A percentile compares a stretch with the other conserved stretches of the same genome.
Evolutionary conservation across 2,113 vertebrate species (phyloP).

Genomic region (Brachypteracias leptosomus): DNA sequence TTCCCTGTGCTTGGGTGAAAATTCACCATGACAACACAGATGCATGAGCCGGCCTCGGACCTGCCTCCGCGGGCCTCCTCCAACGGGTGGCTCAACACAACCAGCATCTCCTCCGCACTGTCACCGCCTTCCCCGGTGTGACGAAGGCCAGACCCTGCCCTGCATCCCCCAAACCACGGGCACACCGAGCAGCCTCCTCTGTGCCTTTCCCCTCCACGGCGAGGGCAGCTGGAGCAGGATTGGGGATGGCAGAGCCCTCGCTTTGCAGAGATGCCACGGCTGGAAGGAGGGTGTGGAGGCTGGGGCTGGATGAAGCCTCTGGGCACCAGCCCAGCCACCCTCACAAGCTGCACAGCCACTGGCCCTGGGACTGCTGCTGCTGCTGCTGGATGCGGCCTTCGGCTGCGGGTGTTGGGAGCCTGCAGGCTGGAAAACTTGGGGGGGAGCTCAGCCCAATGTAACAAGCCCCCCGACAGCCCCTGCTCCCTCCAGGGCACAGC

Average conservation of each 20-base stretch:
- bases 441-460: neutral
- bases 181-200: neutral
- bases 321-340: neutral
- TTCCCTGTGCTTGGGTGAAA: slow-evolving; percentile 37
- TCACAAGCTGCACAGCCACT: neutral
- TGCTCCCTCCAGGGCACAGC: neutral
- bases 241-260: neutral
- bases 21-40: slow-evolving; percentile 68
- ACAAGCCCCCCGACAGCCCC: fast-evolving
- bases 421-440: neutral
- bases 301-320: neutral
- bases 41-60: slow-evolving; percentile 30
- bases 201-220: fast-evolving
- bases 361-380: fast-evolving
- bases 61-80: slow-evolving; percentile 20
- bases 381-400: neutral
- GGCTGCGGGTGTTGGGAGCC: fast-evolving
- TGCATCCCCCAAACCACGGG: neutral
- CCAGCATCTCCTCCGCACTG: neutral
- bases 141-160: neutral
- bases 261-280: neutral
- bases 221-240: neutral
- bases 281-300: neutral
- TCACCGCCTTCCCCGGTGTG: neutral
- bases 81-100: neutral